Evolutionary conservation across 2,888 invertebrate genomes (phyloP).

Genomic region (Sesamia inferens): DNA sequence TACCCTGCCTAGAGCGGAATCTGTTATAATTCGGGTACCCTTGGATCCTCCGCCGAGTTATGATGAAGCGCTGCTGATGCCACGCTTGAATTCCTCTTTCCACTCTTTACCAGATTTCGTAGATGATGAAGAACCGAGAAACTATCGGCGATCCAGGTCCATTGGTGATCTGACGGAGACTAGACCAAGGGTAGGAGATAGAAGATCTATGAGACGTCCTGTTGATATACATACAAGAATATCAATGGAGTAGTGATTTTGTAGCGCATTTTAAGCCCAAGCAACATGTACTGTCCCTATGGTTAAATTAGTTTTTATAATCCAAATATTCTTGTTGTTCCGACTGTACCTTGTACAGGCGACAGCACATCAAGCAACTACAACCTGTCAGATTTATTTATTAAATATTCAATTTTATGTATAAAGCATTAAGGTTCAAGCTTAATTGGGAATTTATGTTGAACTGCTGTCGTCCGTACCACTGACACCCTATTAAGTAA

Average conservation of each 20-base stretch:
- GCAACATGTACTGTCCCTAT: neutral
- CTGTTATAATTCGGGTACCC: slow-evolving; percentile 80
- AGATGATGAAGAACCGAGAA: slow-evolving; percentile 76
- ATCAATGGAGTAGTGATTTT: slow-evolving; percentile 32
- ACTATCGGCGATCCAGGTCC: slow-evolving; percentile 83
- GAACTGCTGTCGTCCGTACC: too few relatives aligned
- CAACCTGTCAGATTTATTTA: too few relatives aligned
- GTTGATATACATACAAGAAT: slow-evolving; percentile 77
- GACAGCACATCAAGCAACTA: too few relatives aligned
- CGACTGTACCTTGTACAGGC: neutral
- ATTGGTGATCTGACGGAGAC: slow-evolving; percentile 85
- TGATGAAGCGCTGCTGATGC: slow-evolving; percentile 94
- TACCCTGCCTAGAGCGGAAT: slow-evolving; percentile 74
- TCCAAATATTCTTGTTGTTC: neutral
- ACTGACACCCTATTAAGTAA: neutral
- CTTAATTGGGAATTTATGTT: too few relatives aligned
- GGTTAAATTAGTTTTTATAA: neutral
- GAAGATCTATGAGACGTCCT: slow-evolving; percentile 83
- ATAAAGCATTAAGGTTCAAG: too few relatives aligned
- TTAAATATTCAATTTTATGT: too few relatives aligned
- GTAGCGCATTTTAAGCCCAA: neutral
- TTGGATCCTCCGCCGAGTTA: slow-evolving; percentile 92
- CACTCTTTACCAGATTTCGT: slow-evolving; percentile 89
- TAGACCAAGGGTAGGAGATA: slow-evolving; percentile 77
- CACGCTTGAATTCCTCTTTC: slow-evolving; percentile 91